phyloP scores from a whole-genome alignment of 1,140 invertebrate genomes.

The Drosophila oshimai region DNA sequence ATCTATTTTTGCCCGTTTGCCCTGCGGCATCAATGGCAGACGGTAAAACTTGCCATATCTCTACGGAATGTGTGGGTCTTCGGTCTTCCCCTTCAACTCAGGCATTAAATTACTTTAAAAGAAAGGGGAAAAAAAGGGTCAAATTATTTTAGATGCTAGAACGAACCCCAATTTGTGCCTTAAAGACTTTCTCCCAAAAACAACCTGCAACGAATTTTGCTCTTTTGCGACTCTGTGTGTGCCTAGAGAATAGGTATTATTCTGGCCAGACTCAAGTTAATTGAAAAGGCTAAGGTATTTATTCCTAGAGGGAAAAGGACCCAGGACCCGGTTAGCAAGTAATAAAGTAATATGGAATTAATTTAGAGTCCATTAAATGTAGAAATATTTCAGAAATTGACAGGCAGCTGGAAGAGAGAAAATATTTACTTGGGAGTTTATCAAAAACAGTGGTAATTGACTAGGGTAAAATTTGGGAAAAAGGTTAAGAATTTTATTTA shows the following conservation, averaged over 20 bases:
- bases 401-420: not conserved
- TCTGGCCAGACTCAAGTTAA: constrained; percentile 48
- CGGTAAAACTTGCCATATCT: constrained; percentile 23
- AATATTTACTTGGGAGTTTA: constrained; percentile 12
- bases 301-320: constrained; percentile 28
- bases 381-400: constrained; percentile 46
- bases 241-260: constrained; percentile 35
- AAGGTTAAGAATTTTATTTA: not conserved
- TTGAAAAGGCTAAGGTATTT: constrained; percentile 57
- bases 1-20: constrained; percentile 11
- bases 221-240: constrained; percentile 18
- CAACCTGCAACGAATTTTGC: constrained; percentile 21
- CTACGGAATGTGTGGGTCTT: constrained; percentile 29
- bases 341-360: constrained; percentile 63
- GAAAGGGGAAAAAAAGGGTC: constrained; percentile 51
- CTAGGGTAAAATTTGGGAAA: no score
- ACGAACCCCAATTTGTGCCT: constrained; percentile 16
- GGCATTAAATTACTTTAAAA: constrained; percentile 74
- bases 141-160: constrained; percentile 65
- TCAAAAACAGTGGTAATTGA: constrained; percentile 18
- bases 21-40: constrained; percentile 47
- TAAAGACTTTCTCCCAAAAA: constrained; percentile 38
- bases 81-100: constrained; percentile 6
- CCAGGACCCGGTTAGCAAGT: constrained; percentile 13
- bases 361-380: constrained; percentile 45